Base-by-base conservation (phyloP, 2,113 vertebrate genomes). In the Poecile atricapillus region DNA sequence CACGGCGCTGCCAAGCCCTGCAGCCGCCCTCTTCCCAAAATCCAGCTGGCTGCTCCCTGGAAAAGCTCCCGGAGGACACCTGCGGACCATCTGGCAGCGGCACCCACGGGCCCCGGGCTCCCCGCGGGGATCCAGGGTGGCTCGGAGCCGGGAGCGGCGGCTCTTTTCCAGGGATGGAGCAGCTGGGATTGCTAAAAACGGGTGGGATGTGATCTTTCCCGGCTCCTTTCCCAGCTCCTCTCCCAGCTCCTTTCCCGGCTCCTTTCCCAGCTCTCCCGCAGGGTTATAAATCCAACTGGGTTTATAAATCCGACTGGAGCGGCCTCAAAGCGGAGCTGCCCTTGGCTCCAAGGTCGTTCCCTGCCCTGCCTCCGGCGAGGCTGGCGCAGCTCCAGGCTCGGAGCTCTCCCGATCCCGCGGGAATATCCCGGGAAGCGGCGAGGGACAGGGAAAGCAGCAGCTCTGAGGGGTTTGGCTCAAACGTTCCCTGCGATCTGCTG, bases 381-480 rank as follows among this genome's bases (percentile, higher is more conserved):
- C 58, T 35, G 67, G 87, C 76, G 16, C 2, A 20, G 35, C 46
- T 60, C 76, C 28, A 50, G 83, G 63, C 4, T 22, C 31, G 7
- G 58, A 58, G 47, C 6, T 2, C 87, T 91, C n/a, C 90, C 90
- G 70, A 43, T 7, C 35, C 77, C 94, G 62, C 83, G 89, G 90
- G 92, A 97, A 97, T 85, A 96, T 55, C 83, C 88, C 1, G 1
- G 82, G 95, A 91, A 93, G 31, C 87, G 60, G 91, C 41, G 11
- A 84, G 82, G 23, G 55, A 33, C 89, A 67, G 90, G 64, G 90
- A 84, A 93, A 79, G 85, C 79, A 95, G 97, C 85, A 68, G 73
- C 12, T 70, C 63, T 47, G 95, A 83, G 7, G 37, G 92, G 52
- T 59, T 75, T 56, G 71, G 78, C 64, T 53, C 91, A 95, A 97